phyloP scores from a whole-genome alignment of 2,113 vertebrate genomes.

The Chamaetylas fuelleborni region DNA sequence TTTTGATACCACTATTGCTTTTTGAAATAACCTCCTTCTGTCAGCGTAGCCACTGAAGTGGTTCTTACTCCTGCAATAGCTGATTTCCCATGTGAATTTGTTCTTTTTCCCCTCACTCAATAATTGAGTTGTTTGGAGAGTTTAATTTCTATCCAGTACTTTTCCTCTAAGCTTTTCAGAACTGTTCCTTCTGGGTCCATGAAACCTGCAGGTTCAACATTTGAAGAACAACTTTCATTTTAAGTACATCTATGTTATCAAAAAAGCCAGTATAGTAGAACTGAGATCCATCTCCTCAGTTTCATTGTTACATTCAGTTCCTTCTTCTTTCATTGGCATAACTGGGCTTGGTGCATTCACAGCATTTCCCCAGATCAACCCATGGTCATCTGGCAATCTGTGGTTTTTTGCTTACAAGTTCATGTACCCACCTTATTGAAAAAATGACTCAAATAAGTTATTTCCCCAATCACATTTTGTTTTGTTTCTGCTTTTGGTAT shows the following conservation, averaged over 20 bases:
- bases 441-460: conserved; percentile 1
- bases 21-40: neutral
- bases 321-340: neutral
- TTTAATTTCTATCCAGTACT: neutral
- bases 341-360: neutral
- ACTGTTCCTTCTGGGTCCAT: neutral
- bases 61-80: neutral
- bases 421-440: neutral
- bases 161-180: neutral
- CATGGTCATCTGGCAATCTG: neutral
- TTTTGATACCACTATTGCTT: neutral
- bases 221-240: neutral
- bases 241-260: neutral
- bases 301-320: neutral
- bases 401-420: neutral
- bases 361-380: neutral
- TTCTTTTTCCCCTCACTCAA: neutral
- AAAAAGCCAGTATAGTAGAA: conserved; percentile 18
- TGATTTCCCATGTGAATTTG: neutral
- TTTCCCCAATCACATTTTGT: conserved; percentile 44
- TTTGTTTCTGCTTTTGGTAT: conserved; percentile 71
- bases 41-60: neutral
- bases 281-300: neutral
- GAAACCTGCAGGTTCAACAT: neutral
- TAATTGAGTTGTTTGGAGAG: neutral